phyloP scores from a whole-genome alignment of 23 tunicate genomes.

The Ciona savignyi region DNA sequence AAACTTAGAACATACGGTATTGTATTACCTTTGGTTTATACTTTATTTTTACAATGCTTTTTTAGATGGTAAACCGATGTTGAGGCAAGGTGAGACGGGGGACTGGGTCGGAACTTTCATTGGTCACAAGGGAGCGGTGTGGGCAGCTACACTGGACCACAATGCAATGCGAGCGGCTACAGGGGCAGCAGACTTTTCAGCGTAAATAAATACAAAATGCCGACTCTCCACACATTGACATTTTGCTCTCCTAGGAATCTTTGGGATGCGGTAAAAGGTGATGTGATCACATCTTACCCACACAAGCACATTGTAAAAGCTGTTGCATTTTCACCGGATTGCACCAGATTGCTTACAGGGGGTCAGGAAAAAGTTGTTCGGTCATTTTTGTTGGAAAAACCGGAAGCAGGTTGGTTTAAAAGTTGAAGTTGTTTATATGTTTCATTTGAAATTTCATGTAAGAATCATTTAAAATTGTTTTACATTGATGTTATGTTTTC shows the following conservation, averaged over 20 bases:
- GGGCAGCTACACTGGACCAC: conserved; percentile 87
- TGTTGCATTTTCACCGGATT: conserved; percentile 89
- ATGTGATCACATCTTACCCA: conserved; percentile 43
- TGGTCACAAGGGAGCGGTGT: conserved; percentile 94
- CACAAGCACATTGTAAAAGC: conserved; percentile 93
- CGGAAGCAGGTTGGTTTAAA: conserved; percentile 30
- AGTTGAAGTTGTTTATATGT: no score
- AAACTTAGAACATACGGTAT: no score
- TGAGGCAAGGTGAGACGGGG: conserved; percentile 87
- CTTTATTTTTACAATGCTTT: no score
- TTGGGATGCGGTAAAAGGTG: conserved; percentile 90
- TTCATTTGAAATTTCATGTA: no score
- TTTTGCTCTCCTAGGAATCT: conserved; percentile 26
- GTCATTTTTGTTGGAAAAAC: conserved; percentile 38
- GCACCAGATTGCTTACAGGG: conserved; percentile 61
- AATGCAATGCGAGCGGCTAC: conserved; percentile 72
- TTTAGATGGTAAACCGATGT: conserved; percentile 89
- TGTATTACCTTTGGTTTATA: no score
- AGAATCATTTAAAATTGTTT: no score
- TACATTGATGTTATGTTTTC: neutral
- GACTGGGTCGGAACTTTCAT: conserved; percentile 95
- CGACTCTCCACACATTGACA: neutral
- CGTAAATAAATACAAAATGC: conserved; percentile 46
- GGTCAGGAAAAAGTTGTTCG: conserved; percentile 88
- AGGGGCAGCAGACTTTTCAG: conserved; percentile 79